Evolutionary conservation across 2,797 vertebrate genomes (phyloP).

Genomic region (Neosalanx taihuensis): DNA sequence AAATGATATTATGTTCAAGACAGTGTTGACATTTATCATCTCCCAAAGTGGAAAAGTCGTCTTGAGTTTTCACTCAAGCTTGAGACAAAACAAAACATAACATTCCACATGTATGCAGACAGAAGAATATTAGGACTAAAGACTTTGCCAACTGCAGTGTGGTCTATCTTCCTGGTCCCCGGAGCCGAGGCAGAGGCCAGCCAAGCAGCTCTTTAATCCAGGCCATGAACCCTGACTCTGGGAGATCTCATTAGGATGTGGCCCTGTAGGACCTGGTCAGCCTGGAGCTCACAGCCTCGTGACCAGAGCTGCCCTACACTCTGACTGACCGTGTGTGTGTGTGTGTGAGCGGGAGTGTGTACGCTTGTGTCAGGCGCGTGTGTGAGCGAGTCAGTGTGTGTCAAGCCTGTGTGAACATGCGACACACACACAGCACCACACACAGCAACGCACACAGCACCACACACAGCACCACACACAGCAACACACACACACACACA

Average conservation of each 20-base stretch:
- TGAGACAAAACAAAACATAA: neutral
- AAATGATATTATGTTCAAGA: neutral
- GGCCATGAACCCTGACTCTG: slow-evolving; percentile 54
- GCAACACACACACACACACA: no score
- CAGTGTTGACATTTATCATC: neutral
- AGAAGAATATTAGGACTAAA: neutral
- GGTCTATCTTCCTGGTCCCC: slow-evolving; percentile 22
- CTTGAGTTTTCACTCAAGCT: neutral
- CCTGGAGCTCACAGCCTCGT: slow-evolving; percentile 61
- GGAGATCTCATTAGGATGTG: slow-evolving; percentile 56
- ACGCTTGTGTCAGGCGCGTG: slow-evolving; percentile 26
- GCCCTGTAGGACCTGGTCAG: slow-evolving; percentile 43
- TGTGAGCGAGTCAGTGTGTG: slow-evolving; percentile 11
- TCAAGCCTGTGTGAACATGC: neutral
- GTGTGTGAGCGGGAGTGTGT: slow-evolving; percentile 22
- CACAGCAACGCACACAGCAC: neutral
- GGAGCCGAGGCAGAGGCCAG: slow-evolving; percentile 59
- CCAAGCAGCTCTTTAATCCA: slow-evolving; percentile 65
- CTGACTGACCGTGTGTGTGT: slow-evolving; percentile 13
- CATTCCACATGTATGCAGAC: no score
- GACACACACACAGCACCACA: neutral
- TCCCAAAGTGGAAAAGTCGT: neutral
- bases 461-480: no score
- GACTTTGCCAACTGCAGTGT: neutral
- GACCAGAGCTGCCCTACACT: slow-evolving; percentile 18